Evolutionary conservation across 2,888 invertebrate species (phyloP), one percentile per base, ranked within the genome.

Genomic region (Tenthredo amoena): DNA sequence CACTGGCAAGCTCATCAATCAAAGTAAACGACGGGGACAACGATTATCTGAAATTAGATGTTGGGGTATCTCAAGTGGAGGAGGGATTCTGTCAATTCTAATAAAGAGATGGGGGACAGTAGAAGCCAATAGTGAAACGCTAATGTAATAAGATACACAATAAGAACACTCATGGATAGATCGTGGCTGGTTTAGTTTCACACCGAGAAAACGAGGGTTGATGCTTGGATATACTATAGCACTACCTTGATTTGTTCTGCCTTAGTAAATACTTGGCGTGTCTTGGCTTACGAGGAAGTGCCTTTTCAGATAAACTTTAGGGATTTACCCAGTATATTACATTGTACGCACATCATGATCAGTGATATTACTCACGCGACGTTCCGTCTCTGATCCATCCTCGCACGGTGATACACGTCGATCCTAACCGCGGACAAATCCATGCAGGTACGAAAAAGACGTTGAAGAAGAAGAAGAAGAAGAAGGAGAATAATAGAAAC

Each of bases 341-440:
- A 77, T 9, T n/a, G 55, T 55, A 77, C 77, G 47, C 50, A 50
- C 31, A 47, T 55, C 77, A 50, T 77, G 77, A 77, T 50, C 50
- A 55, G 18, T 37, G 21, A 58, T 40, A 21, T 62, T 81, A 81
- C 81, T 81, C 50, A 81, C 81, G 40, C 34, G 62, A 62, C 31
- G 21, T 40, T 40, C 62, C 58, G 9, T 58, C 40, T 62, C 50
- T 81, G 26, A 26, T 26, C 81, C 81, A 62, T 81, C 81, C 81
- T 40, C 62, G 18, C 55, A 55, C n/a, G 81, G 81, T 15, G 81
- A 81, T n/a, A 81, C 81, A 37, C 81, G 81, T 6, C 81, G 81
- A 40, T 81, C 81, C 81, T 81, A 81, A 81, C 15, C 62, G 58
- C 62, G 58, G 31, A 74, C 43, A 77, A 77, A 77, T 55, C 77